Conservation (phyloP, 2,888 invertebrate species). For the Pachliopta kotzebuea region DNA sequence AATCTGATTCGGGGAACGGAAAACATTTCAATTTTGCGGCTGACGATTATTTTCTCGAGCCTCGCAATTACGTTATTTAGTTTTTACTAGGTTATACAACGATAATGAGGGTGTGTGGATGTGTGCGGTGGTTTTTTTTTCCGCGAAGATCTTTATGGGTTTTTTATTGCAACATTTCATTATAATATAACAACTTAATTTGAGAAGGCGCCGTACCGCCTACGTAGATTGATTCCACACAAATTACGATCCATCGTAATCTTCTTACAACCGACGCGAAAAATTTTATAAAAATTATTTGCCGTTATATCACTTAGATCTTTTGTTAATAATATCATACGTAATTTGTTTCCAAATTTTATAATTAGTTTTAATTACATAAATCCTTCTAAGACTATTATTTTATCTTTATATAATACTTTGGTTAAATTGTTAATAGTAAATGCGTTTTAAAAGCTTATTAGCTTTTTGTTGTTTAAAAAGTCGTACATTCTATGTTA, state of each 20-base stretch:
- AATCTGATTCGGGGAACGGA: conserved; percentile 44
- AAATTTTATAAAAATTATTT: conserved; percentile 11
- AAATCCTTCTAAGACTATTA: no score
- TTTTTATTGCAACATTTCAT: conserved; percentile 66
- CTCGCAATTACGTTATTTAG: conserved; percentile 57
- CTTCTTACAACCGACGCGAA: conserved; percentile 51
- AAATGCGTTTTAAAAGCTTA: no score
- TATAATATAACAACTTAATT: conserved; percentile 75
- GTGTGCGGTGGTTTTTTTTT: conserved; percentile 73
- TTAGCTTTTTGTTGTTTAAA: no score
- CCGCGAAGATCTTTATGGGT: conserved; percentile 63
- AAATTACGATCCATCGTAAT: conserved; percentile 64
- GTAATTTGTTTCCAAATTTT: no score
- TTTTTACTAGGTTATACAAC: conserved; percentile 61
- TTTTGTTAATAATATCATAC: background rate
- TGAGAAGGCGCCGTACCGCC: conserved; percentile 72
- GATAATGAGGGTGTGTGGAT: conserved; percentile 66
- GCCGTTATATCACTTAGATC: background rate
- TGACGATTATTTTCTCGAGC: conserved; percentile 52
- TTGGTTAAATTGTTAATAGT: no score
- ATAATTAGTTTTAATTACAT: no score
- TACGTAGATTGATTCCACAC: conserved; percentile 72
- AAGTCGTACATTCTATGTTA: no score
- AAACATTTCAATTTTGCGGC: conserved; percentile 45
- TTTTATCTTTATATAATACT: no score